These are phyloP conservation scores for Chaenocephalus aceratus DNA, from an alignment of 2,113 vertebrate species.

Conservation along the genomic window DNA sequence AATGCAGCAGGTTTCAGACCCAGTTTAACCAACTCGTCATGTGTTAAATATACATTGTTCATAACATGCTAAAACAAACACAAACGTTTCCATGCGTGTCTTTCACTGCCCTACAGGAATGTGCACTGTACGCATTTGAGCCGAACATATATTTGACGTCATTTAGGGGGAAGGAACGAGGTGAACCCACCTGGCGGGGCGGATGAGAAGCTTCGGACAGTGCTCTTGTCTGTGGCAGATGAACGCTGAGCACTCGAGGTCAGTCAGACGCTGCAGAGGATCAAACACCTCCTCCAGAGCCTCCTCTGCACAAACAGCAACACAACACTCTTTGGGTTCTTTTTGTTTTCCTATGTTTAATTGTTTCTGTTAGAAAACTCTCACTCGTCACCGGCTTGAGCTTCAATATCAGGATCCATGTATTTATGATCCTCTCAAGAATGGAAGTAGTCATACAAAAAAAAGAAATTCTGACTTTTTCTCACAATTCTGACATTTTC, in stretches of 20 bases:
- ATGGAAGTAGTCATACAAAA: too few relatives aligned
- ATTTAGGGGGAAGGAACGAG: neutral
- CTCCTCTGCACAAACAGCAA: slow-evolving; percentile 72
- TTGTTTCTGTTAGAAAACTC: too few relatives aligned
- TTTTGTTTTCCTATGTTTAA: too few relatives aligned
- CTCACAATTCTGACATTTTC: too few relatives aligned
- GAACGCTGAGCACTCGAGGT: slow-evolving; percentile 65
- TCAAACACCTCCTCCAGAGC: slow-evolving; percentile 83
- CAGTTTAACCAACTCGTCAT: too few relatives aligned
- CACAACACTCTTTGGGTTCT: neutral
- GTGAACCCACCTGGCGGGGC: slow-evolving; percentile 86
- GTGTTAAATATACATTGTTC: too few relatives aligned
- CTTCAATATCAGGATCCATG: too few relatives aligned
- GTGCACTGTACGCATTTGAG: neutral
- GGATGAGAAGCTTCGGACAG: slow-evolving; percentile 83
- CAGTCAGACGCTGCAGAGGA: slow-evolving; percentile 65
- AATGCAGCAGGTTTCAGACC: too few relatives aligned
- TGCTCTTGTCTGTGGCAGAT: slow-evolving; percentile 82
- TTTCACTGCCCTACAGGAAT: neutral
- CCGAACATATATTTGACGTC: neutral
- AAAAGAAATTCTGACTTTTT: too few relatives aligned
- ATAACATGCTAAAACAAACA: neutral
- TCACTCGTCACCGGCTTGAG: too few relatives aligned
- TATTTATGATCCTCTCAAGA: too few relatives aligned
- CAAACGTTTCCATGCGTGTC: neutral